These are phyloP conservation scores for Hypomecis punctinalis DNA, from an alignment of 2,888 invertebrate genomes.

Conservation along the genomic window DNA sequence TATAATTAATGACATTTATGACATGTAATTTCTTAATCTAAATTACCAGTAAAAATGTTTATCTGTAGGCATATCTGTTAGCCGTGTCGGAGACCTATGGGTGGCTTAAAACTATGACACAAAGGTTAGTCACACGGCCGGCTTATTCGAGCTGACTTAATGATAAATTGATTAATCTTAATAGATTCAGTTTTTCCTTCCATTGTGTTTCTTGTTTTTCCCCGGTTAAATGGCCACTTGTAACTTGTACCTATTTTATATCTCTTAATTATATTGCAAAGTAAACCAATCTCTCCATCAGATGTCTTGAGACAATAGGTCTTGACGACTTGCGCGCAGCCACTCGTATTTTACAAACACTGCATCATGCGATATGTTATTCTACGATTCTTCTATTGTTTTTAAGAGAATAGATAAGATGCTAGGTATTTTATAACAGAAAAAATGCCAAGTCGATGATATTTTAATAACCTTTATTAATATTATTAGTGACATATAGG, in stretches of 20 bases:
- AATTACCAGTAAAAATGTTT: no score
- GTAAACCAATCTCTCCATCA: not conserved
- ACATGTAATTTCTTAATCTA: no score
- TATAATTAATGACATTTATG: no score
- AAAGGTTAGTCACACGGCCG: no score
- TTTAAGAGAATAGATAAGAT: constrained; percentile 10
- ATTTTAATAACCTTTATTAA: not conserved
- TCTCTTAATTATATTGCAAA: not conserved
- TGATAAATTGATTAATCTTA: no score
- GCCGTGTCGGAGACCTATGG: no score
- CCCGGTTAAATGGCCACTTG: not conserved
- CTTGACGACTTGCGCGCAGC: not conserved
- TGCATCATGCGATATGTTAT: not conserved
- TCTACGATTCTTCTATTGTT: constrained; percentile 12
- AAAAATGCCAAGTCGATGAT: no score
- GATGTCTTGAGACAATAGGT: not conserved
- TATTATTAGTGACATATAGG: no score
- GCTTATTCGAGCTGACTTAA: no score
- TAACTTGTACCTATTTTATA: not conserved
- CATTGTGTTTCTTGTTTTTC: not conserved
- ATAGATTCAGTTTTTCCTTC: not conserved
- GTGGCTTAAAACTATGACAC: no score
- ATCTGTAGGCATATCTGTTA: no score
- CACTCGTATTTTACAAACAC: constrained; percentile 14
- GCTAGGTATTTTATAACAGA: no score